Conservation (phyloP, 2,113 vertebrate genomes). For the Oncorhynchus keta region DNA sequence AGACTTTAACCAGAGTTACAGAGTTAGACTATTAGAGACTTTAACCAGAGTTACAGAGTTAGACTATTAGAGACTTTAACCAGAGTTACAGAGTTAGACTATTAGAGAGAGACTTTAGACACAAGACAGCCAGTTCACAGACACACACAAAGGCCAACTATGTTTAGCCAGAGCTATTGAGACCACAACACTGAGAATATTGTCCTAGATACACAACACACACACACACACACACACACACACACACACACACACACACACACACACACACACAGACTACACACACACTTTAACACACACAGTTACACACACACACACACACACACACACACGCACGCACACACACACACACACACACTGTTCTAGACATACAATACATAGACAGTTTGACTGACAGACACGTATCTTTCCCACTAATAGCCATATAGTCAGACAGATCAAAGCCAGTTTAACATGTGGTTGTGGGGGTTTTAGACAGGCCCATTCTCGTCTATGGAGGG, state of each 20-base stretch:
- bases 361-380: conserved; percentile 26
- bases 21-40: too few species aligned
- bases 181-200: too few species aligned
- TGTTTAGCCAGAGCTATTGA: too few species aligned
- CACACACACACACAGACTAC: conserved; percentile 1
- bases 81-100: conserved; percentile 27
- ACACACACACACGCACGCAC: neutral
- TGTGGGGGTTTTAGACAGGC: neutral
- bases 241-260: neutral
- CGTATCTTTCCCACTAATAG: neutral
- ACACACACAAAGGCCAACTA: neutral
- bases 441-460: too few species aligned
- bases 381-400: conserved; percentile 3
- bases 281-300: neutral
- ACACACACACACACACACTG: neutral
- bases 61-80: too few species aligned
- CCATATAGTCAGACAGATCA: neutral
- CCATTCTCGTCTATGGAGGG: neutral
- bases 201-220: conserved; percentile 12
- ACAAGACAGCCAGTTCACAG: conserved; percentile 39
- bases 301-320: neutral
- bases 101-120: conserved; percentile 27
- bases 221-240: conserved; percentile 1
- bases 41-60: too few species aligned
- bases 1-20: too few species aligned